phyloP scores from a whole-genome alignment of 2,888 invertebrate species.

The Dinocampus coccinellae region DNA sequence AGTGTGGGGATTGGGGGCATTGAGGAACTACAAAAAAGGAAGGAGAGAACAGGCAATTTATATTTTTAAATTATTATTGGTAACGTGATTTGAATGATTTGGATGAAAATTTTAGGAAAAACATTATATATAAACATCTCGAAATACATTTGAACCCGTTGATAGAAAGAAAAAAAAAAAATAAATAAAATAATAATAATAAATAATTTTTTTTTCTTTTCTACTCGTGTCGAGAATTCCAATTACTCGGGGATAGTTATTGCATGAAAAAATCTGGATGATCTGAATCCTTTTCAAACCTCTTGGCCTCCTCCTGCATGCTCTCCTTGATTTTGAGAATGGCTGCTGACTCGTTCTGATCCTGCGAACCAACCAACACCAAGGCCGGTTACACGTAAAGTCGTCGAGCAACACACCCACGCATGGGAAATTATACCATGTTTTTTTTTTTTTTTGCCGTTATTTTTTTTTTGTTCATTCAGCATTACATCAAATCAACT shows the following conservation, averaged over 20 bases:
- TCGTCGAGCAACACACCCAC: conserved; percentile 38
- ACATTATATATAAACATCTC: background rate
- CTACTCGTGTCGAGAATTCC: conserved; percentile 62
- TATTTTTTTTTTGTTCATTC: background rate
- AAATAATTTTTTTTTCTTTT: too few species aligned
- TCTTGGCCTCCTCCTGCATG: conserved; percentile 99
- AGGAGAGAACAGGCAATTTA: background rate
- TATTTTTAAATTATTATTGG: background rate
- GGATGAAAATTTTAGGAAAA: conserved; percentile 1
- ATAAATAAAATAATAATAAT: too few species aligned
- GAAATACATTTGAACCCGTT: background rate
- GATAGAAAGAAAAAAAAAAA: too few species aligned
- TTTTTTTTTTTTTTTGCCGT: conserved; percentile 25
- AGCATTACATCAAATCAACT: background rate
- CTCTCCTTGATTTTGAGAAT: conserved; percentile 99
- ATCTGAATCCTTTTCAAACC: conserved; percentile 97
- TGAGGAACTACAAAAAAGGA: background rate
- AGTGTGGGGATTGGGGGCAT: too few species aligned
- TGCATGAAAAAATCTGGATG: conserved; percentile 98
- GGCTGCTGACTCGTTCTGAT: conserved; percentile 98
- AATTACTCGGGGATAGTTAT: conserved; percentile 73
- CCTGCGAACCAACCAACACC: conserved; percentile 72
- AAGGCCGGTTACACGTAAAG: conserved; percentile 68
- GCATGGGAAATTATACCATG: conserved; percentile 10
- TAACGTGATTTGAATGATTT: background rate